phyloP scores from a whole-genome alignment of 2,888 invertebrate genomes.

The Stenolophus ochropezus region DNA sequence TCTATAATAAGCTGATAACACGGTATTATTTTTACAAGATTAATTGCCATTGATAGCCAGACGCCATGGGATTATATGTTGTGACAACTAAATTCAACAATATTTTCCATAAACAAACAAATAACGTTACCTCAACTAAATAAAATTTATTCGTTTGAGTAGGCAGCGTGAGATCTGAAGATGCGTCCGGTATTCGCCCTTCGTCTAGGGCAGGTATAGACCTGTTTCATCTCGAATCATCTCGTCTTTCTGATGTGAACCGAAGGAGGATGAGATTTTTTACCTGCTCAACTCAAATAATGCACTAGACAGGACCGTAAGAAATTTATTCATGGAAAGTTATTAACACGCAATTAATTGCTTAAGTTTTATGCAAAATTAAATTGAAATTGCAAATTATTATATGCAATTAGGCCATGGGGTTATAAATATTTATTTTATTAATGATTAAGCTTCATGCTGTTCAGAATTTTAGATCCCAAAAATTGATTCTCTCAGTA shows the following conservation, averaged over 20 bases:
- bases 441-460: not conserved
- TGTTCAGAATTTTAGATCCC: too few species aligned
- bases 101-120: not conserved
- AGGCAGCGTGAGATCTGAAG: conserved; percentile 2
- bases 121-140: not conserved
- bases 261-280: conserved; percentile 10
- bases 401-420: not conserved
- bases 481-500: too few species aligned
- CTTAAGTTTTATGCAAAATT: conserved; percentile 11
- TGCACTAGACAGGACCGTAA: not conserved
- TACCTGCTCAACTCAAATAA: conserved; percentile 14
- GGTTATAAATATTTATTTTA: not conserved
- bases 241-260: conserved; percentile 25
- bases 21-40: conserved; percentile 36
- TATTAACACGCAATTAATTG: not conserved
- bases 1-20: conserved; percentile 22
- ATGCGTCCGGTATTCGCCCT: conserved; percentile 4
- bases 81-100: not conserved
- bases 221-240: conserved; percentile 15
- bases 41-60: conserved; percentile 3
- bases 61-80: conserved; percentile 5
- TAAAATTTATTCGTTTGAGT: not conserved
- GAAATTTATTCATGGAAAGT: conserved; percentile 21
- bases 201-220: not conserved
- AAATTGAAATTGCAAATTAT: conserved; percentile 14